Conservation (phyloP, 2,113 vertebrate species). For the Neopipo cinnamomea region DNA sequence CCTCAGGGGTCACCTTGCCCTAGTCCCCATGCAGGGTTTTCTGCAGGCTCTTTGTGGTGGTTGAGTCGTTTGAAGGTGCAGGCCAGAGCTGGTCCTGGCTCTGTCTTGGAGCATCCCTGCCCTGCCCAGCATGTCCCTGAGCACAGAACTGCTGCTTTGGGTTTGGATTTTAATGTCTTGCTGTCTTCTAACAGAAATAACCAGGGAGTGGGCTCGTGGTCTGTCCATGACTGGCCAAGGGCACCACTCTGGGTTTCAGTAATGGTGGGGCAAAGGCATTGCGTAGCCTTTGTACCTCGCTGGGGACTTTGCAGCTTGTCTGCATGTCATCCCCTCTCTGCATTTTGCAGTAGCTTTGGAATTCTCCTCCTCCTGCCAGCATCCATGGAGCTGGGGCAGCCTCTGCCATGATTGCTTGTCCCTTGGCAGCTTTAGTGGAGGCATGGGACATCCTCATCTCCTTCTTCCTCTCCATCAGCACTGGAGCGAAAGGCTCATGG, state of each 20-base stretch:
- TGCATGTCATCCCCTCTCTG: rapidly evolving
- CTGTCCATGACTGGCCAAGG: rapidly evolving
- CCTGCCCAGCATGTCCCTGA: rapidly evolving
- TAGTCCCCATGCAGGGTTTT: rapidly evolving
- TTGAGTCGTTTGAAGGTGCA: neutral
- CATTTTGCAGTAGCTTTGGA: neutral
- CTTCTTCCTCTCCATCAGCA: neutral
- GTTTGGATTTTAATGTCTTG: neutral
- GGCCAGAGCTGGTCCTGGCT: neutral
- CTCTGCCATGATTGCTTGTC: neutral
- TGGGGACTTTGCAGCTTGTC: neutral
- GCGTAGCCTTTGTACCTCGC: rapidly evolving
- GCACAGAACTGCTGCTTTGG: rapidly evolving
- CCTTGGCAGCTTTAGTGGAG: neutral
- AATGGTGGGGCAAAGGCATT: rapidly evolving
- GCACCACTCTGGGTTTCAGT: rapidly evolving
- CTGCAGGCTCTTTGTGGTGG: neutral
- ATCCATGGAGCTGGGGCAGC: neutral
- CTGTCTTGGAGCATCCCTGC: neutral
- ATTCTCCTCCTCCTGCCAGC: neutral
- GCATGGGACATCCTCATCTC: rapidly evolving
- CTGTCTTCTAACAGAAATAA: neutral
- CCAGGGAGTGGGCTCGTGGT: rapidly evolving
- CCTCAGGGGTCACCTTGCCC: neutral
- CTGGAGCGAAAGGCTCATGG: neutral